Evolutionary conservation across 1,140 invertebrate genomes (phyloP).

Genomic region (Metaphire vulgaris): DNA sequence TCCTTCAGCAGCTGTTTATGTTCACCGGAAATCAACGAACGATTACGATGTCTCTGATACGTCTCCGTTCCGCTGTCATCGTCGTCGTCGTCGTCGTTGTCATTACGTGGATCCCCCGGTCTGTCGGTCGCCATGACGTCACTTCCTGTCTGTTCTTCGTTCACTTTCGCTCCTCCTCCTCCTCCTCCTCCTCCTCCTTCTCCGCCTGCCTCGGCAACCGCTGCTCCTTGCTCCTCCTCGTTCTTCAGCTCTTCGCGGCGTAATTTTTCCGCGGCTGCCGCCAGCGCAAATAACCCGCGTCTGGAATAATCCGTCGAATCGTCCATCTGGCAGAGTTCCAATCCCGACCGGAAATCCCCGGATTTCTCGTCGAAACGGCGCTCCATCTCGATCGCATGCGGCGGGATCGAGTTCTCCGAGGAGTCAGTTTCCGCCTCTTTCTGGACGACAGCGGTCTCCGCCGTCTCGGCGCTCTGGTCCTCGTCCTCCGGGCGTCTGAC

Average conservation of each 20-base stretch:
- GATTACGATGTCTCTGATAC: not conserved
- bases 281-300: too few species aligned
- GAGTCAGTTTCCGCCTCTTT: too few species aligned
- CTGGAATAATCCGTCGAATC: too few species aligned
- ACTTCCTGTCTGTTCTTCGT: not conserved
- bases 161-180: not conserved
- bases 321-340: too few species aligned
- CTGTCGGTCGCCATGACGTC: not conserved
- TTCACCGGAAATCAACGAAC: conserved; percentile 9
- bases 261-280: too few species aligned
- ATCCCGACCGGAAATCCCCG: too few species aligned
- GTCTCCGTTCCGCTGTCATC: not conserved
- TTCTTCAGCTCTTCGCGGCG: not conserved
- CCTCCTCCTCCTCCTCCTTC: not conserved
- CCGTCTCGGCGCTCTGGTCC: too few species aligned
- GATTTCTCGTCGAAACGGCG: too few species aligned
- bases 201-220: not conserved
- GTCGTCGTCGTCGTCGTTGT: not conserved
- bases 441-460: too few species aligned
- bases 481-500: too few species aligned
- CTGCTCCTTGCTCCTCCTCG: not conserved
- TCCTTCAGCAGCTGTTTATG: conserved; percentile 5
- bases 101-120: not conserved
- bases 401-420: too few species aligned
- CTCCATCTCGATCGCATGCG: too few species aligned